Conservation (phyloP, 2,888 invertebrate genomes). For the Alsophila aescularia region DNA sequence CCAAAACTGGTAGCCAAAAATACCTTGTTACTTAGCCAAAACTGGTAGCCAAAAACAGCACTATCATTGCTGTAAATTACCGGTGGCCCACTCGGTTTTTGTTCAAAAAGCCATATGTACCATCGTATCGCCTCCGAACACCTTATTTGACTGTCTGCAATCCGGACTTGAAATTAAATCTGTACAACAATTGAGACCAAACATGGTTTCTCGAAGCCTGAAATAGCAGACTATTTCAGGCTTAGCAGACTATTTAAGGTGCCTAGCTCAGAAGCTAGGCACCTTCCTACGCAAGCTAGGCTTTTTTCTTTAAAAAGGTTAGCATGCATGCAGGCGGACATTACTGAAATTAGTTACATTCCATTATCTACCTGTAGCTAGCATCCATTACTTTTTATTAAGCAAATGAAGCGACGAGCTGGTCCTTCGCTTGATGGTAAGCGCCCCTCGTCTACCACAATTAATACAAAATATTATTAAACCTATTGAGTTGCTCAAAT, state of each 20-base stretch:
- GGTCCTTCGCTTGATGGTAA: no score
- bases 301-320: no score
- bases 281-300: conserved; percentile 11
- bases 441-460: no score
- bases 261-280: neutral
- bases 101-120: conserved; percentile 1
- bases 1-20: no score
- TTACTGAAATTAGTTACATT: neutral
- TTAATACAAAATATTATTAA: no score
- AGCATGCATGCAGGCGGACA: conserved; percentile 3
- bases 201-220: conserved; percentile 1
- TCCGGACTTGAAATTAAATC: neutral
- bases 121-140: neutral
- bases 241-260: no score
- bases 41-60: conserved; percentile 1
- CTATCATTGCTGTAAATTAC: conserved; percentile 13
- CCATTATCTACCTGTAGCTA: no score
- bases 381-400: no score
- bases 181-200: neutral
- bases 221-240: no score
- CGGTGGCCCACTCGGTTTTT: conserved; percentile 12
- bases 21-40: neutral
- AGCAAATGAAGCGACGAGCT: no score
- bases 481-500: no score
- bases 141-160: conserved; percentile 5